Evolutionary conservation across 1,140 invertebrate genomes (phyloP), one percentile per base, ranked within the genome.

Genomic region (Caerostris darwini): DNA sequence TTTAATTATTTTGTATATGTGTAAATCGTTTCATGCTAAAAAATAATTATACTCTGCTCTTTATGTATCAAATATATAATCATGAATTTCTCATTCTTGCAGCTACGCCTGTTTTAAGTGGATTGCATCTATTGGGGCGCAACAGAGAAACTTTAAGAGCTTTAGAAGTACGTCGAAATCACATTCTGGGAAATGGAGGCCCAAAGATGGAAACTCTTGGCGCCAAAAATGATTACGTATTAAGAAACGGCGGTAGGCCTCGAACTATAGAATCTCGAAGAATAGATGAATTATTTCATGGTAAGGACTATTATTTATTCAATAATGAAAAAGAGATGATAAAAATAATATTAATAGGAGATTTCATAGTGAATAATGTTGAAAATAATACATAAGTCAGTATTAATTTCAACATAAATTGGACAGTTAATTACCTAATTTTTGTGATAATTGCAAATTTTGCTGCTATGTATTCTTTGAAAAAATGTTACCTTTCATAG

Each of bases 141-240:
- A 96, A 98, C 95, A 96, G 97, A 94, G 98, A 98, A 96, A 97
- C 97, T 0, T 96, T 98, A 90, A 98, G 98, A 95, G 98, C 98
- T 3, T 96, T 99, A 89, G 98, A 98, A 96, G 97, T 98, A 4
- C 97, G 98, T 58, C 97, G 98, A 81, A 98, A 98, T 95, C 98
- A 98, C 0, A 97, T 98, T 12, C 98, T 98, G 97, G 98, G 98
- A 1, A 97, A 94, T 69, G 95, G 95, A 53, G 98, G 98, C 1
- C 69, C 69, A 17, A 97, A 98, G 94, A 99, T 99, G 98, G 98
- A 99, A 96, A 99, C 98, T 0, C 96, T 99, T 12, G 98, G 98
- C 2, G 98, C 98, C 2, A 98, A 98, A 95, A 98, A 98, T 95
- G 98, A 98, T 95, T 98, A 98, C 95, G 92, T 94, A 5, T 56